Evolutionary conservation across 2,113 vertebrate species (phyloP).

Genomic region (Petrocephalus zakoni): DNA sequence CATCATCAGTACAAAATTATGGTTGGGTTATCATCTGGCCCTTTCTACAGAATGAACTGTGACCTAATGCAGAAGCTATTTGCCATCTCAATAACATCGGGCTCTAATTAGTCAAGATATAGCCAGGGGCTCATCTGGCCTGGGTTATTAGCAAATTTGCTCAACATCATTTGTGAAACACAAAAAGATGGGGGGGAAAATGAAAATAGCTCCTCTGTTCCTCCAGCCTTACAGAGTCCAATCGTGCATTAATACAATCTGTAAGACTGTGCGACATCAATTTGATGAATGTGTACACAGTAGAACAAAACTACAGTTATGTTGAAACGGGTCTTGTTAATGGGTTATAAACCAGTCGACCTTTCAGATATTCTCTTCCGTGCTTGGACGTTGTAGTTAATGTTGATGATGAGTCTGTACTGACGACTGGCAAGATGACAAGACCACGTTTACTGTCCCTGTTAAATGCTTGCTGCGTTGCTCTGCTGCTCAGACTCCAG

Average conservation of each 20-base stretch:
- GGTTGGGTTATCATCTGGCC: neutral
- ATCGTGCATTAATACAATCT: neutral
- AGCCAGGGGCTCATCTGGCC: neutral
- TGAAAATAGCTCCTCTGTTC: neutral
- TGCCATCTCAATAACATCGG: neutral
- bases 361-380: neutral
- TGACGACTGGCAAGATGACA: neutral
- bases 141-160: neutral
- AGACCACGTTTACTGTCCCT: neutral
- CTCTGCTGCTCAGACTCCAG: neutral
- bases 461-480: neutral
- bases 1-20: neutral
- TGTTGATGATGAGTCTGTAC: neutral
- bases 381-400: neutral
- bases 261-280: neutral
- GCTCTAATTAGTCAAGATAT: neutral
- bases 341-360: neutral
- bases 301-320: neutral
- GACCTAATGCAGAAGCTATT: neutral
- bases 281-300: neutral
- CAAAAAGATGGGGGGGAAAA: neutral
- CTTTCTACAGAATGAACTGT: neutral
- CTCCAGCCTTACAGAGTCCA: neutral
- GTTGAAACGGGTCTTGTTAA: neutral
- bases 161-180: neutral